phyloP scores from a whole-genome alignment of 2,797 vertebrate genomes.

The Squalus acanthias region DNA sequence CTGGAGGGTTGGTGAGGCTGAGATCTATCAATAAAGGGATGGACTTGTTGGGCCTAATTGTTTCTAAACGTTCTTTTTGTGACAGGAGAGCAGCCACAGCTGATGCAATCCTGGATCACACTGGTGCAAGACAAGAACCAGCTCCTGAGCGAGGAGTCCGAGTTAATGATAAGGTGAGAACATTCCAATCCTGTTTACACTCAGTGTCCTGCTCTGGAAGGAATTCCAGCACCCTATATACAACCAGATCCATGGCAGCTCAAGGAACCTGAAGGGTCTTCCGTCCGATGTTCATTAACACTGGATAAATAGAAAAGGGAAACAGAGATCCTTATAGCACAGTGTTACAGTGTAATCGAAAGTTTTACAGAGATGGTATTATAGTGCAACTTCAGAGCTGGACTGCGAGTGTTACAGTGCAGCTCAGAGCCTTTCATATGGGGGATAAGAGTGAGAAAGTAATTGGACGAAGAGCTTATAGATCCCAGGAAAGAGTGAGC shows the following conservation, averaged over 20 bases:
- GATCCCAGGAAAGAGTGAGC: too few species aligned
- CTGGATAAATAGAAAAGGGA: background rate
- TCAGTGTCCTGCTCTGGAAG: background rate
- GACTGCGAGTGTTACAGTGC: too few species aligned
- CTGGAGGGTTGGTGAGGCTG: background rate
- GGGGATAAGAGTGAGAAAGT: too few species aligned
- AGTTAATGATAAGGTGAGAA: slow-evolving; percentile 86
- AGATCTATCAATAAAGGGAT: background rate
- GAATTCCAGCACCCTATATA: background rate
- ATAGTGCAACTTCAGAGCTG: too few species aligned
- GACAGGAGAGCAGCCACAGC: slow-evolving; percentile 51
- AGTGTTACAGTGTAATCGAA: background rate
- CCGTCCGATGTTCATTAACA: background rate
- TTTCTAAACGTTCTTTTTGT: background rate
- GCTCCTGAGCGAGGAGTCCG: slow-evolving; percentile 80
- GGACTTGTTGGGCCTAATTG: background rate
- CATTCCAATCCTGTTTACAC: background rate
- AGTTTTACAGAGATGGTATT: background rate
- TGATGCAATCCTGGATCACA: slow-evolving; percentile 76
- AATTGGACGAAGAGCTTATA: too few species aligned
- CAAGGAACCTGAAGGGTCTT: background rate
- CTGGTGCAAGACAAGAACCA: slow-evolving; percentile 83
- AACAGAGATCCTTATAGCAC: background rate
- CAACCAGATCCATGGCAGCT: background rate
- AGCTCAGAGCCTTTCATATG: background rate